Percentiles rank a stretch among this genome's conserved stretches.
Evolutionary conservation across 2,888 invertebrate species (phyloP).

Genomic region (Venustoraphidia nigricollis): DNA sequence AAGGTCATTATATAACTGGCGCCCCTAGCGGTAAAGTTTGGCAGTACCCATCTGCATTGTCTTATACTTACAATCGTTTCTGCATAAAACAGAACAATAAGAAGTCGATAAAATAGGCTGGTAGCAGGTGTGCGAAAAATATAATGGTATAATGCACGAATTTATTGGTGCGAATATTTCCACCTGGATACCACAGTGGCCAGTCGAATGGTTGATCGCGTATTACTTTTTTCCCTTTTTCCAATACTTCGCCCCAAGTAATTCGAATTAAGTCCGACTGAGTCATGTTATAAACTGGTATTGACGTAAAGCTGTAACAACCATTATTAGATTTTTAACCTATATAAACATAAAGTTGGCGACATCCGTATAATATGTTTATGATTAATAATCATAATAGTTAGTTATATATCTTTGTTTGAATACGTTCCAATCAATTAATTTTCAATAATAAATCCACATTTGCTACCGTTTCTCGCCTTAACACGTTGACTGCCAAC

Average conservation of each 20-base stretch:
- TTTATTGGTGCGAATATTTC: constrained; percentile 45
- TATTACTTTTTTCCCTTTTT: constrained; percentile 39
- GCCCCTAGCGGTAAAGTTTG: too few species aligned
- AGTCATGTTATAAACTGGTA: constrained; percentile 61
- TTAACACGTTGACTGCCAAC: too few species aligned
- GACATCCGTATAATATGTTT: too few species aligned
- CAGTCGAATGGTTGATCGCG: constrained; percentile 54
- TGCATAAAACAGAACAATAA: constrained; percentile 46
- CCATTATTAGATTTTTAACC: not conserved
- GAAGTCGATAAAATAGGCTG: constrained; percentile 57
- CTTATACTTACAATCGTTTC: constrained; percentile 52
- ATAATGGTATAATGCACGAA: constrained; percentile 44
- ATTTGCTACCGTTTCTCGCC: too few species aligned
- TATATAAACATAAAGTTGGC: too few species aligned
- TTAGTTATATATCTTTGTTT: too few species aligned
- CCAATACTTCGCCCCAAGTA: constrained; percentile 67
- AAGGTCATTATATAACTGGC: too few species aligned
- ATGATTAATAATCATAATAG: too few species aligned
- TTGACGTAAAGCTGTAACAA: constrained; percentile 29
- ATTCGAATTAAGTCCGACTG: constrained; percentile 55
- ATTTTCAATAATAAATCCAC: too few species aligned
- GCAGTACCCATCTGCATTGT: too few species aligned
- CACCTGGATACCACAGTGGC: constrained; percentile 60
- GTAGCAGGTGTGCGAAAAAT: constrained; percentile 52
- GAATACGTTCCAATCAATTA: too few species aligned